These are phyloP conservation scores for Abscondita cerata DNA, from an alignment of 2,888 invertebrate genomes.

Conservation along the genomic window DNA sequence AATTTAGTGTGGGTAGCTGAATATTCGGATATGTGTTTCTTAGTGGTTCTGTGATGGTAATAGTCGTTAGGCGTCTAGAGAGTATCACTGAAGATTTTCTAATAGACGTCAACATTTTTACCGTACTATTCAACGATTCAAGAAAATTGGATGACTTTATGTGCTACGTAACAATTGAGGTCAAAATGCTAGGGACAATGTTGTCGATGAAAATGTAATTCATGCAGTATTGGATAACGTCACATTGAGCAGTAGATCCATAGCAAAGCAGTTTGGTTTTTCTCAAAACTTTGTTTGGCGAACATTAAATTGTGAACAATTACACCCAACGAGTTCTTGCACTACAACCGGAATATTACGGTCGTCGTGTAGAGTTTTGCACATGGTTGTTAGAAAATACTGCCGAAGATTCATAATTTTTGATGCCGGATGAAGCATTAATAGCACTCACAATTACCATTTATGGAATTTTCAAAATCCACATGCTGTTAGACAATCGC, in stretches of 20 bases:
- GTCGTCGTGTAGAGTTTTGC: slow-evolving; percentile 11
- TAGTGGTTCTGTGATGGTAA: no score
- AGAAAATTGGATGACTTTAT: slow-evolving; percentile 2
- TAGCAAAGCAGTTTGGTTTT: not conserved
- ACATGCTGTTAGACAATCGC: no score
- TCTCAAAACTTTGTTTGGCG: slow-evolving; percentile 9
- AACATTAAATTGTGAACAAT: not conserved
- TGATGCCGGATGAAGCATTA: no score
- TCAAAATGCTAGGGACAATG: not conserved
- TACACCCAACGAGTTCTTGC: not conserved
- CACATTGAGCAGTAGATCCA: not conserved
- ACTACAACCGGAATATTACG: not conserved
- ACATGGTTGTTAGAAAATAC: slow-evolving; percentile 8
- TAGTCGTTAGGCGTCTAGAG: no score
- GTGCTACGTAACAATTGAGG: not conserved
- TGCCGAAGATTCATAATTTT: not conserved
- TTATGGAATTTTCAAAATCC: no score
- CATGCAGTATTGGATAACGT: slow-evolving; percentile 5
- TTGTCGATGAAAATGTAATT: slow-evolving; percentile 11
- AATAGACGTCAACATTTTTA: no score
- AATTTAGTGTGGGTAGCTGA: no score
- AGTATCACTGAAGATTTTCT: no score
- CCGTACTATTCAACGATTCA: slow-evolving; percentile 10
- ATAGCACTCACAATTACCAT: no score
- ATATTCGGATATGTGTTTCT: no score